Evolutionary conservation across 2,797 vertebrate genomes (phyloP), one percentile per base, ranked within the genome.

Genomic region (Pangasius krempfi): DNA sequence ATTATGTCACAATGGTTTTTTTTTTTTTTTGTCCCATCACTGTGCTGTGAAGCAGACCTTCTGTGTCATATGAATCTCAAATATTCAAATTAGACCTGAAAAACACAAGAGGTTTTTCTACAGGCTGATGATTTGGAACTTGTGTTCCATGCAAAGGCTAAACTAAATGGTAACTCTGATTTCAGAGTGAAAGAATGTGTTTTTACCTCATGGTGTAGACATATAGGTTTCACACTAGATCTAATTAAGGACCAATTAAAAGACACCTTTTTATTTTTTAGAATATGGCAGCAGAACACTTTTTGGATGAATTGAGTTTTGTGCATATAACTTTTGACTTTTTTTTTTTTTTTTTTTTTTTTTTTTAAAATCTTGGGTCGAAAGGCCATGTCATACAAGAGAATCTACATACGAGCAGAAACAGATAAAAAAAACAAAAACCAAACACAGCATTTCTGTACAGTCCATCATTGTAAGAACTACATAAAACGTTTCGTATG

Each of bases 191-290:
- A 95, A 93, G 95, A 96, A 82, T 81, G 85, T 95, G 95, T 95
- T 94, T 92, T 95, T 95, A 95, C 95, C 95, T 96, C 94, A 94
- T 91, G 94, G 92, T 94, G 94, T 95, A 94, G 87, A 93, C 92
- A 92, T 89, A n/a, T 8, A 54, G 91, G 92, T 92, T 90, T 95
- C 84, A 92, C 93, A 93, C 94, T 92, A 91, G 93, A 94, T 94
- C 92, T 76, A 91, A 93, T 92, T 92, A 93, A 90, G 93, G 95
- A 96, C 95, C 96, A 96, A 96, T 93, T 87, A 72, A 88, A 73
- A 87, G 22, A 83, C 13, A 56, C 37, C 14, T 20, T 64, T 68
- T 81, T 86, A 60, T 84, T 90, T 90, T 81, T 87, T 75, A 80
- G 78, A 68, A 79, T 86, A 83, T 87, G 88, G 88, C 89, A 84